Evolutionary conservation across 2,797 vertebrate genomes (phyloP).

Genomic region (Oceanodroma leucorhoa): DNA sequence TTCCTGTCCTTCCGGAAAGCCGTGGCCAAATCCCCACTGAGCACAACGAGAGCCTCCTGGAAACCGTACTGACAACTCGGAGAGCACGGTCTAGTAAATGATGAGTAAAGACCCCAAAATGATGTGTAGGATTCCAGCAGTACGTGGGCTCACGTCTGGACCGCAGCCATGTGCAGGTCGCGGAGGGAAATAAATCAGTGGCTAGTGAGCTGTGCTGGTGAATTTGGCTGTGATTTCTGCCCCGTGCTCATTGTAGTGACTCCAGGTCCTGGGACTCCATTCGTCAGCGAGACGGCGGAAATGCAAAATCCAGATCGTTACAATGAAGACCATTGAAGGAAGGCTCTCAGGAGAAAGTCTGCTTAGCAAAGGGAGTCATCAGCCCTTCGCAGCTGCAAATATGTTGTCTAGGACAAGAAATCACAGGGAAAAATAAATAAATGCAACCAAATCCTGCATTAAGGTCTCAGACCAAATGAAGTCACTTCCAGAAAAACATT

Average conservation of each 20-base stretch:
- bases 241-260: background rate
- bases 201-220: background rate
- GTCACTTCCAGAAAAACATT: conserved; percentile 55
- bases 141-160: conserved; percentile 14
- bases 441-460: conserved; percentile 7
- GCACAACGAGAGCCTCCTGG: background rate
- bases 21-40: background rate
- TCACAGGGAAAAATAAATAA: conserved; percentile 19
- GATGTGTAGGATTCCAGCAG: background rate
- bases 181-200: conserved; percentile 51
- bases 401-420: conserved; percentile 47
- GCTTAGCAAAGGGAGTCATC: conserved; percentile 37
- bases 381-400: conserved; percentile 36
- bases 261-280: background rate
- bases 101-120: conserved; percentile 3
- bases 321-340: background rate
- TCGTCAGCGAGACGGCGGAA: background rate
- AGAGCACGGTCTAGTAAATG: background rate
- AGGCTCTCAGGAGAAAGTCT: conserved; percentile 31
- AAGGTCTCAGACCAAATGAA: conserved; percentile 25
- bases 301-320: background rate
- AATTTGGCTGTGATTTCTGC: conserved; percentile 42
- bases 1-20: conserved; percentile 2
- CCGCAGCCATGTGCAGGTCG: background rate
- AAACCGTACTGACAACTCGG: background rate